Conservation (phyloP, 2,888 invertebrate genomes). For the Allophyes oxyacanthae region DNA sequence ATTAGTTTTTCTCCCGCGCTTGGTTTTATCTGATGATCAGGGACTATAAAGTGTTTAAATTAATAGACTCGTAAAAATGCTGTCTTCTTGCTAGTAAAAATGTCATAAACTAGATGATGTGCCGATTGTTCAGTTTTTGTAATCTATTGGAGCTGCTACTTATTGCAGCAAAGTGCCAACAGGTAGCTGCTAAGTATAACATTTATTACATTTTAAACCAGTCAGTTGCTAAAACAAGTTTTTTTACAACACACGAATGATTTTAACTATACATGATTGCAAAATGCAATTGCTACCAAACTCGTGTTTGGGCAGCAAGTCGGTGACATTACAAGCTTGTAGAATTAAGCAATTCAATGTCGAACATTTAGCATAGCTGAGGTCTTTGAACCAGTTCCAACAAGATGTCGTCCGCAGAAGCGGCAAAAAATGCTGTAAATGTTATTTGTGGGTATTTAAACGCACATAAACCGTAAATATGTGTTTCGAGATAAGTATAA, state of each 20-base stretch:
- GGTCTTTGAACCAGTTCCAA: conserved; percentile 47
- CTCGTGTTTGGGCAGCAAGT: conserved; percentile 10
- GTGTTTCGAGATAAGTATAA: conserved; percentile 7
- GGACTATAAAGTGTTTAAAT: conserved; percentile 14
- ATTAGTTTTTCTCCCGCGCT: conserved; percentile 23
- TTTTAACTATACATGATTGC: no score
- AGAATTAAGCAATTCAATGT: conserved; percentile 48
- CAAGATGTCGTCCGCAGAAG: conserved; percentile 9
- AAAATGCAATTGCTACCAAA: no score
- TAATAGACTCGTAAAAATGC: conserved; percentile 10
- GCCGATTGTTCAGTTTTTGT: conserved; percentile 26
- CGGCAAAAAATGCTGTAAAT: conserved; percentile 32
- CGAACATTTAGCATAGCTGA: conserved; percentile 41
- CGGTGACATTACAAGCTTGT: conserved; percentile 9
- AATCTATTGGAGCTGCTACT: conserved; percentile 12
- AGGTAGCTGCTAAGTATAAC: background rate
- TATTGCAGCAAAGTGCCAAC: conserved; percentile 7
- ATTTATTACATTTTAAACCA: background rate
- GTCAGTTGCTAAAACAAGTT: conserved; percentile 14
- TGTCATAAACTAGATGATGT: conserved; percentile 20
- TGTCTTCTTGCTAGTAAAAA: background rate
- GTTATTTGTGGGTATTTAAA: conserved; percentile 29
- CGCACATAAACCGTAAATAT: conserved; percentile 22
- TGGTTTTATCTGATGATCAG: conserved; percentile 8
- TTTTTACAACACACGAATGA: conserved; percentile 22